Base-by-base conservation (phyloP, 2,888 invertebrate genomes). In the Ariolimax columbianus region DNA sequence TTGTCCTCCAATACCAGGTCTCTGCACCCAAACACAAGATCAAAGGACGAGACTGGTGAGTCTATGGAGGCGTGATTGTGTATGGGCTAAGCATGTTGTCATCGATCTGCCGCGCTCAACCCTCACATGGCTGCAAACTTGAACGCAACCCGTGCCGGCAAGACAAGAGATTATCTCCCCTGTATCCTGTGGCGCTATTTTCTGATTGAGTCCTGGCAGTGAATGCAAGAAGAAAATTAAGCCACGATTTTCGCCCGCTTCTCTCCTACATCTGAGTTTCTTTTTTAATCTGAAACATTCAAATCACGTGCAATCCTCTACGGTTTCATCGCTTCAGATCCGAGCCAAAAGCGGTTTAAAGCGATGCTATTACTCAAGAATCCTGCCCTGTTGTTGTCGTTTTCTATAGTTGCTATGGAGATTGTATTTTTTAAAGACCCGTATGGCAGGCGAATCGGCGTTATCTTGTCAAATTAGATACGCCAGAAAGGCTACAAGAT, bases 381-480 rank as follows among this genome's bases (percentile, higher is more conserved):
- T 72, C 55, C 72, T 17, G 51, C 1, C 7, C 47, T 11, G 72
- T 70, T 70, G 80, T 72, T 55, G 38, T 33, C 81, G 72, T 38
- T 72, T 81, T 81, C 81, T 51, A 81, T 81, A 72, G 81, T 81
- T 81, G 81, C 81, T 72, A 81, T 81, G 81, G 81, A 55, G 81
- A 81, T 81, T 68, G 40, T 72, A n/a, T 72, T 55, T 81, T 81
- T 72, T 72, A 72, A 79, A 79, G 79, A 43, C 79, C 47, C 30
- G 66, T 55, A 68, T 68, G 68, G 79, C 79, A 70, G 68, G 51
- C 51, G 23, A 40, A 38, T 72, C 55, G 72, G 72, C 26, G 81
- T 55, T 81, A 81, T 81, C 81, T 72, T 81, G 72, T 81, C 72
- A 81, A 81, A 81, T 81, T 81, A 81, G 81, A 79, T 68, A 79